These are phyloP conservation scores for Saccopteryx bilineata DNA, from an alignment of 2,113 vertebrate genomes.

Conservation along the genomic window DNA sequence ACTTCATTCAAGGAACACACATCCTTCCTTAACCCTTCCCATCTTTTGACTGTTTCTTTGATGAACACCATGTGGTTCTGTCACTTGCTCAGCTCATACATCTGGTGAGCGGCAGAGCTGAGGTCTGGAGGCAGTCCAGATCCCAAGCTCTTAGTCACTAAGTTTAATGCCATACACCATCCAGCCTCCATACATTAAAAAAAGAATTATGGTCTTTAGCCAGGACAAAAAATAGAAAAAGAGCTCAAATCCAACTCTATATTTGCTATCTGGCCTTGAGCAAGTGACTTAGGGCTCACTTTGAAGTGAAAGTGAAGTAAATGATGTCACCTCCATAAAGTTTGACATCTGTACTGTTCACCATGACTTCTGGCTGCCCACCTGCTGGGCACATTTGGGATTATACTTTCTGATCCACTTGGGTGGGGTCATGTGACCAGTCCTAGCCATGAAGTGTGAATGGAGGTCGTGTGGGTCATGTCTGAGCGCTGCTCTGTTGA, in stretches of 20 bases:
- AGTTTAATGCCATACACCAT: not conserved
- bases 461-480: not conserved
- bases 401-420: not conserved
- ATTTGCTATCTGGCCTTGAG: slow-evolving; percentile 43
- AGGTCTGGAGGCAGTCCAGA: slow-evolving; percentile 54
- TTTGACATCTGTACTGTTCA: not conserved
- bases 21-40: not conserved
- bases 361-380: not conserved
- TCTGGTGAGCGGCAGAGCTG: slow-evolving; percentile 33
- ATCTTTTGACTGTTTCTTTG: not conserved
- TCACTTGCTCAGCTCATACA: slow-evolving; percentile 25
- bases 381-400: not conserved
- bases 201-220: not conserved
- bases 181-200: not conserved
- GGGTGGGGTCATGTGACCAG: not conserved
- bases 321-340: not conserved
- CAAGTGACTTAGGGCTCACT: not conserved
- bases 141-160: slow-evolving; percentile 56
- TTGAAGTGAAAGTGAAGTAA: slow-evolving; percentile 35
- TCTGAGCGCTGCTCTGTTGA: not conserved
- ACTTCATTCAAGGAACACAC: not conserved
- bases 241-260: not conserved
- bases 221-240: not conserved
- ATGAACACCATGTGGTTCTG: not conserved
- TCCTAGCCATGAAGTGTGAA: not conserved